These are phyloP conservation scores for Chromobotia macracanthus DNA, from an alignment of 2,797 vertebrate genomes.

Conservation along the genomic window DNA sequence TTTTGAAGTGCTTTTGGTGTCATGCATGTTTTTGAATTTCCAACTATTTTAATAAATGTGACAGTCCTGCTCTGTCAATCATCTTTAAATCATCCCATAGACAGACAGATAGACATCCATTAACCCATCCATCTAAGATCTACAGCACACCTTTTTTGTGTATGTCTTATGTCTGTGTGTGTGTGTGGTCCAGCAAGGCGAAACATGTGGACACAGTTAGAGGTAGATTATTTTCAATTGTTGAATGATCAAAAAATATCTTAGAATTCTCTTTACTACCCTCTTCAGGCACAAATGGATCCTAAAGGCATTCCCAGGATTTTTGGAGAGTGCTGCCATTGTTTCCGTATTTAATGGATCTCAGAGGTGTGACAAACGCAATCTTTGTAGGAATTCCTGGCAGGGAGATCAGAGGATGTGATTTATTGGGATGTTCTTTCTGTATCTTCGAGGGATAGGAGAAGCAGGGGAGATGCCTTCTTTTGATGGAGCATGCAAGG, in stretches of 20 bases:
- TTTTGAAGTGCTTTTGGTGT: not conserved
- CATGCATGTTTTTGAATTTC: not conserved
- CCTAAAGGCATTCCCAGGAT: constrained; percentile 81
- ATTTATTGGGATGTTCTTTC: constrained; percentile 77
- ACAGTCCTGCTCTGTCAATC: not conserved
- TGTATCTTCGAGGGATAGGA: constrained; percentile 36
- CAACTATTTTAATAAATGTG: not conserved
- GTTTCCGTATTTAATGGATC: constrained; percentile 76
- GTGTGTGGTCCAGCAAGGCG: constrained; percentile 75
- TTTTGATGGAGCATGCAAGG: constrained; percentile 40
- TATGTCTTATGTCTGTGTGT: constrained; percentile 32
- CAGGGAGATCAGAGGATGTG: constrained; percentile 71
- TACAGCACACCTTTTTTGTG: constrained; percentile 32
- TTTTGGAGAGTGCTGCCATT: constrained; percentile 76
- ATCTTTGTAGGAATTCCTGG: constrained; percentile 66
- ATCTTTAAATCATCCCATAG: not conserved
- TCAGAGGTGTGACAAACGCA: constrained; percentile 70
- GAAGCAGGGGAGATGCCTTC: constrained; percentile 20
- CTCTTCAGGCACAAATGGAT: constrained; percentile 72
- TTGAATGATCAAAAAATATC: constrained; percentile 79
- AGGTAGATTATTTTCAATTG: constrained; percentile 78
- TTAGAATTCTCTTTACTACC: constrained; percentile 58
- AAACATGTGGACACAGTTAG: constrained; percentile 84
- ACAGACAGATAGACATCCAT: not conserved
- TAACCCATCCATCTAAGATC: no score